Evolutionary conservation across 30 jellyfish, hydroid and myxozoan species (phyloP), one percentile per base, ranked within the genome.

Genomic region (Chrysaora quinquecirrha): DNA sequence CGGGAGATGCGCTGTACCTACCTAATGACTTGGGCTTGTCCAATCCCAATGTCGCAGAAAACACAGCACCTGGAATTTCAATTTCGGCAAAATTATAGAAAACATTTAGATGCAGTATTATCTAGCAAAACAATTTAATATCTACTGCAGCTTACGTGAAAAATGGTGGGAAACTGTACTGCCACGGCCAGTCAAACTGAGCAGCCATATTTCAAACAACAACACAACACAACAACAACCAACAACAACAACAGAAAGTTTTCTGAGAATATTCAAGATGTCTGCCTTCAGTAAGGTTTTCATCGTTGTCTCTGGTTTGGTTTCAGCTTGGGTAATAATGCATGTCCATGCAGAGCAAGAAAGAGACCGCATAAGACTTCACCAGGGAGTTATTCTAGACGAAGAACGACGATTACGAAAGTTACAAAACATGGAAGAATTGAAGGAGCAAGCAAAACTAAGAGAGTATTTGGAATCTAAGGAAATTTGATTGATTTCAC

Each of bases 161-260:
- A 32, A 75, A 75, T 0, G 96, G 96, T 20, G 96, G 96, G 30
- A 87, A 87, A 34, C 48, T 87, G 70, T 87, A 80, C 63, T 87
- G 96, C 96, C 96, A 87, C 32, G 96, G 96, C 93, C 93, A 87
- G 27, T 87, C 89, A 67, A 87, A 87, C 9, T 61, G 61, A 1
- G 31, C 32, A 12, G 82, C 62, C 86, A 84, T 70, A 20, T 31
- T 70, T 38, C 78, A 12, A 52, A 52, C 68, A 52, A 52, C 68
- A 52, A 52, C 68, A 52, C n/a, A n/a, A n/a, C n/a, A n/a, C n/a
- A n/a, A n/a, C n/a, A n/a, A n/a, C n/a, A n/a, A n/a, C n/a, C n/a
- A n/a, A n/a, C n/a, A n/a, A n/a, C n/a, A n/a, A n/a, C n/a, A n/a
- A n/a, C n/a, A n/a, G n/a, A n/a, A n/a, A n/a, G n/a, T n/a, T n/a